Evolutionary conservation across 2,888 invertebrate species (phyloP), one percentile per base, ranked within the genome.

Genomic region (Xestobium rufovillosum): DNA sequence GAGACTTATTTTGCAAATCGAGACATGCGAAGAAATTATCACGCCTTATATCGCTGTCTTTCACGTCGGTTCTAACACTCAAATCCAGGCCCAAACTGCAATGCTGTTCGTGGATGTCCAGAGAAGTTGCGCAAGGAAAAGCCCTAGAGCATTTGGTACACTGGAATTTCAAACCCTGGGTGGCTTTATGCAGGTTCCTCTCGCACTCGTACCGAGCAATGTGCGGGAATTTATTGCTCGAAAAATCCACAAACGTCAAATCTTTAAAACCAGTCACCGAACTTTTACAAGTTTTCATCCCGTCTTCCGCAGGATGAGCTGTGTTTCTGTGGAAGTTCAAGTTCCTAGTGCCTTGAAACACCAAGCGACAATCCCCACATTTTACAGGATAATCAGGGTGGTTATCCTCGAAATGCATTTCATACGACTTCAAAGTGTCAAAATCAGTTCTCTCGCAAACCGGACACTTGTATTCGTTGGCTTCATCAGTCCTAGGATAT

Each of bases 1-100:
- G 73, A 0, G 80, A 73, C 47, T 78, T 78, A 59, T 84, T 83
- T 56, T 80, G 80, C 25, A 87, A 71, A 56, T 87, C 81, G 14
- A 90, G 67, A 43, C 83, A 78, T 1, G 85, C 83, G 56, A 91
- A 83, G 60, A 91, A 89, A 49, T 86, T 83, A 39, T 83, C 82
- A 25, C 87, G 72, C 30, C 73, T 70, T 14, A 78, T 73, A 37
- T 77, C 72, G 34, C 75, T 77, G 12, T 76, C 76, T 35, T 44
- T 48, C n/a, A n/a, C 6, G 6, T 19, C 23, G n/a, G 6, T n/a
- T n/a, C n/a, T 19, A n/a, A 34, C 28, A 12, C 51, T 51, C 16
- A 64, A 63, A 26, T 67, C 66, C 3, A 67, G 50, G 2, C 62
- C 60, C 12, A 14, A 4, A 2, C 55, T 49, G 48, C 76, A 76